A percentile compares a stretch with the other conserved stretches of the same genome.
phyloP scores from a whole-genome alignment of 2,797 vertebrate genomes.

The Megalops cyprinoides region DNA sequence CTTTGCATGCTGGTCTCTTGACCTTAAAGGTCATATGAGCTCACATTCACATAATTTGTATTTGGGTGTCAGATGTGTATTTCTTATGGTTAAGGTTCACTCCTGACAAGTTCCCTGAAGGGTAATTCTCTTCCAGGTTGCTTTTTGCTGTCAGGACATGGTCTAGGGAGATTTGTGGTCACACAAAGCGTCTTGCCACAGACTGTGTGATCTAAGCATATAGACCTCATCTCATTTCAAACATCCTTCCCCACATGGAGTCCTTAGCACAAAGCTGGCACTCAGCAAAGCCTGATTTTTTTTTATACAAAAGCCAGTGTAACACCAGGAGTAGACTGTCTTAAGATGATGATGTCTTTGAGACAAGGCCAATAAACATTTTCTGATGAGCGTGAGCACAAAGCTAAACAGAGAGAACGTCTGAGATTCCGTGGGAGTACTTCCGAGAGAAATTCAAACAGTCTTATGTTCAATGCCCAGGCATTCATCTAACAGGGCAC shows the following conservation, averaged over 20 bases:
- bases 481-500: background rate
- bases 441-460: background rate
- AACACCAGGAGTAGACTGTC: background rate
- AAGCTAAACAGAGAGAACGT: slow-evolving; percentile 21
- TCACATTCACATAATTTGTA: background rate
- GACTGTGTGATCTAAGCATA: slow-evolving; percentile 14
- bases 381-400: slow-evolving; percentile 8
- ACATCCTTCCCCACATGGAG: slow-evolving; percentile 5
- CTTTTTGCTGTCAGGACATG: too few species aligned
- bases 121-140: background rate
- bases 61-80: background rate
- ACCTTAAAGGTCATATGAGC: slow-evolving; percentile 7
- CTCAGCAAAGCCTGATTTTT: slow-evolving; percentile 1
- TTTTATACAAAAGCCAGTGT: background rate
- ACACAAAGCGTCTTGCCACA: background rate
- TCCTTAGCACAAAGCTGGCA: background rate
- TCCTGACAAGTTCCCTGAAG: background rate
- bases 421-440: slow-evolving; percentile 1
- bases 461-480: background rate
- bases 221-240: background rate
- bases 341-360: background rate
- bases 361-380: slow-evolving; percentile 22
- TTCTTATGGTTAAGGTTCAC: background rate
- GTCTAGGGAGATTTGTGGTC: background rate
- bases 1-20: background rate